phyloP scores from a whole-genome alignment of 2,888 invertebrate species.

The Rhogogaster chlorosoma region DNA sequence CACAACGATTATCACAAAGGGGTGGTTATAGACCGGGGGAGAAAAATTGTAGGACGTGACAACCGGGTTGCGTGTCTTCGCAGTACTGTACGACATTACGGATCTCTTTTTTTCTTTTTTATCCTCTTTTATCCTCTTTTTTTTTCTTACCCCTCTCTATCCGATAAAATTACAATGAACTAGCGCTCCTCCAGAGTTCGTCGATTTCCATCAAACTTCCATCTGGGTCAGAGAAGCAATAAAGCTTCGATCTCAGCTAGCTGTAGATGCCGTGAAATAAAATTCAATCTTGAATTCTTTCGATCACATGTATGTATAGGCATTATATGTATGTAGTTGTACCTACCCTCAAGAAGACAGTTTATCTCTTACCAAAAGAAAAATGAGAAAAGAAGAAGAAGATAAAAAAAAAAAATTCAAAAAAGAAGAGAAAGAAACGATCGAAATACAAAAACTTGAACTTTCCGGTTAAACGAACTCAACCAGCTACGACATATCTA shows the following conservation, averaged over 20 bases:
- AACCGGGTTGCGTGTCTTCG: conserved; percentile 29
- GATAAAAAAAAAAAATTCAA: not conserved
- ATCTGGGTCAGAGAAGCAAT: conserved; percentile 48
- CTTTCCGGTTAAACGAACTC: not conserved
- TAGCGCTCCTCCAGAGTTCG: not conserved
- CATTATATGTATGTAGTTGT: not conserved
- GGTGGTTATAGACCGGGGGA: not conserved
- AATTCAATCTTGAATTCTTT: conserved; percentile 43
- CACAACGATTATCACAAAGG: not conserved
- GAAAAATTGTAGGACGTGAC: not conserved
- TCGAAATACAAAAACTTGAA: not conserved
- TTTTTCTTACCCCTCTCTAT: not conserved
- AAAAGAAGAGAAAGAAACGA: not conserved
- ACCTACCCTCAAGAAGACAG: conserved; percentile 1
- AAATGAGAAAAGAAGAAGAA: not conserved
- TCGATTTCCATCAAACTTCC: conserved; percentile 48
- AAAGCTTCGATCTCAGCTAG: conserved; percentile 44
- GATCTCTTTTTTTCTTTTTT: not conserved
- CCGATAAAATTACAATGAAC: conserved; percentile 47
- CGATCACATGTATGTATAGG: not conserved
- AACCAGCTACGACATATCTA: not conserved
- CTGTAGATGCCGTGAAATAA: conserved; percentile 21
- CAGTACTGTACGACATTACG: not conserved
- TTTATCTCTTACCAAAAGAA: not conserved
- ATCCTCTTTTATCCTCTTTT: not conserved